Base-by-base conservation (phyloP, 2,888 invertebrate genomes). In the Pristionchus japonicus region DNA sequence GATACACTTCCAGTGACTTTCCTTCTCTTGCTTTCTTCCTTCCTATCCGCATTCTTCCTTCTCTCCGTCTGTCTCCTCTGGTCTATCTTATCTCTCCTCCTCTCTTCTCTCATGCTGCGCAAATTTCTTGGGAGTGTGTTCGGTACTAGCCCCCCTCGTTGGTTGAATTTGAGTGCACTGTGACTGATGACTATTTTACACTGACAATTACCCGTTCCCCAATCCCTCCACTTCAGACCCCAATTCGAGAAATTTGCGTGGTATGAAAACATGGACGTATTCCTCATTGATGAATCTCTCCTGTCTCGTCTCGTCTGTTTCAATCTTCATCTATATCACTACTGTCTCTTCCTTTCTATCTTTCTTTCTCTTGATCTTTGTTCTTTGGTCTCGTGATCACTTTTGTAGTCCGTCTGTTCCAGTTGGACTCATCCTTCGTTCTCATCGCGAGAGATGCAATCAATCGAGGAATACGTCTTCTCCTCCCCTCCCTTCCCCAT, bases 381-480 rank as follows among this genome's bases (percentile, higher is more conserved):
- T n/a, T 83, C 84, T 84, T 27, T 57, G 27, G 49, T 57, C 47
- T 47, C 37, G n/a, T 64, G n/a, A 64, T 64, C n/a, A n/a, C n/a
- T n/a, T n/a, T n/a, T n/a, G n/a, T 43, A 85, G 85, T 85, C 64
- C 85, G 64, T 85, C 64, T 61, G 40, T 85, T 85, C n/a, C 61
- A 64, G 85, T 47, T n/a, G 80, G 80, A 49, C 82, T 83, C 82
- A 52, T 52, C 52, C 49, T 83, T 83, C 82, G 82, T 83, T 83
- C 37, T 52, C 49, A 52, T 52, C 52, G 49, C 82, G 82, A 83
- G 82, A 83, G 82, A 83, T 31, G 82, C 49, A 83, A 85, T 40
- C 85, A 64, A 40, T 64, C 43, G 85, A 61, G 61, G 85, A 85
- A 85, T 85, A 85, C 85, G 64, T 85, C 47, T 85, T 64, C 82